Evolutionary conservation across 2,888 invertebrate genomes (phyloP), one percentile per base, ranked within the genome.

Genomic region (Pyrocoelia pectoralis): DNA sequence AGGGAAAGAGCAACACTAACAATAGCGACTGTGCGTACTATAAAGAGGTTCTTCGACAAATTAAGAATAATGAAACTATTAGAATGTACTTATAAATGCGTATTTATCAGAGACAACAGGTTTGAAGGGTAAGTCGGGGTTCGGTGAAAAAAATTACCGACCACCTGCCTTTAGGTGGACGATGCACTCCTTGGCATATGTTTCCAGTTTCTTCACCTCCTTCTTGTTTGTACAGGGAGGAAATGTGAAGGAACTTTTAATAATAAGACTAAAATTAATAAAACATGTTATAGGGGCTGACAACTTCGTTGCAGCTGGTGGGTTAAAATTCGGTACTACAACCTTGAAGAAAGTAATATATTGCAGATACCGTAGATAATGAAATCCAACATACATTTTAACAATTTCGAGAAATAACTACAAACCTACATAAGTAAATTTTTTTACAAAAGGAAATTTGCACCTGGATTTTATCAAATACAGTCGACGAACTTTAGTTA

Each of bases 161-260:
- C 71, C 73, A 73, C 73, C 73, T 73, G 73, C 73, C 72, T 61
- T 60, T 51, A 58, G 46, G 56, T 66, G 65, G 69, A 65, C 70
- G 69, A 70, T 71, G 69, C 70, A 72, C 71, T 69, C 66, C 70
- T 71, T 69, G 72, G 73, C 74, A 74, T 74, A 74, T 74, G 74
- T 71, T 74, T 69, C 70, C 70, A 73, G 73, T 73, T 73, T 73
- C 72, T 72, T 73, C 72, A 72, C 71, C 74, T 74, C 69, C 68
- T 72, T 65, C 70, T 59, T 67, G 68, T 61, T 68, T 64, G 68
- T 63, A 67, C 65, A 56, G 68, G 65, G 67, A 66, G 69, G 70
- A 66, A 65, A 56, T 61, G 63, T 61, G 63, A 65, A 71, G 66
- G 69, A 68, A 69, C 68, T 68, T 59, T 33, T 53, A 60, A 61